Base-by-base conservation (phyloP, 2,113 vertebrate genomes). In the Lasiurus cinereus region DNA sequence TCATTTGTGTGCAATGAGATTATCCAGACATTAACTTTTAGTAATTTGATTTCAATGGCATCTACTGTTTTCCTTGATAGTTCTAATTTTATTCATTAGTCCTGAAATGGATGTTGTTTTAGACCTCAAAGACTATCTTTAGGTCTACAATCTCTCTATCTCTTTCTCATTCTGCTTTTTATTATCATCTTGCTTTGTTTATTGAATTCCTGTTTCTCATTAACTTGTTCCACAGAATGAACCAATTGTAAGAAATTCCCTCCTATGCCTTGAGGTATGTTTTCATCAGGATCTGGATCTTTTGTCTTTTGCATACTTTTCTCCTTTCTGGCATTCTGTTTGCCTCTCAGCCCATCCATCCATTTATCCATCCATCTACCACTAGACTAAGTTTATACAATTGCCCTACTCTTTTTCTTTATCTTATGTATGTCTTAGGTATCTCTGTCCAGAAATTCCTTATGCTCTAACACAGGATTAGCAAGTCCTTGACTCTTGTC, bases 71-170 rank as follows among this genome's bases (percentile, higher is more conserved):
- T 86, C 54, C 70, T 90, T 77, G 48, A 62, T 67, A 64, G 54
- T 92, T 88, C 46, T 79, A 82, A 87, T 76, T 95, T 74, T 93
- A 94, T 88, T 92, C 78, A 77, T 79, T 94, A 76, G 36, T 79
- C 52, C 29, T 77, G 3, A 6, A 80, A n/a, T 43, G 1, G 6
- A 67, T 88, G 36, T n/a, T 24, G 3, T 70, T 79, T 83, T 29
- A 70, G 29, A 87, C 39, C 48, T 88, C 73, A 59, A 74, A 91
- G 59, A 80, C 85, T 87, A 91, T 56, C 83, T 87, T 86, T 72
- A 67, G 29, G 46, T 84, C 59, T 90, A 16, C 0, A 89, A 59
- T 59, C 56, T 59, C 22, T 59, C 21, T 59, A 67, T 18, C 56
- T 52, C 50, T 52, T 15, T 52, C 83, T 87, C 50, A 69, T 64